Base-by-base conservation (phyloP, 2,888 invertebrate species). In the Sialis fuliginosa region DNA sequence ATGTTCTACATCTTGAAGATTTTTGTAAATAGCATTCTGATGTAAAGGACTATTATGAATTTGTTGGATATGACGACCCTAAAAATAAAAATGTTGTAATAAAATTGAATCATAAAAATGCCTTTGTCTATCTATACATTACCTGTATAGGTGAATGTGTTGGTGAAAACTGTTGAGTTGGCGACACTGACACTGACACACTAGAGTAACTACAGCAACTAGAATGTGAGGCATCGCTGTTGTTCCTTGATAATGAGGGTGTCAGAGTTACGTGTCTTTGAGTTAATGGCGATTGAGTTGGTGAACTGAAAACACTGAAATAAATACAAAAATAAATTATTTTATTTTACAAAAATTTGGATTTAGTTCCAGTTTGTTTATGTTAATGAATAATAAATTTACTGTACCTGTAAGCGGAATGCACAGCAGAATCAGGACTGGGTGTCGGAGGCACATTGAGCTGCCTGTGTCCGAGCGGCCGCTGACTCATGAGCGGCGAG, bases 151-250 rank as follows among this genome's bases (percentile, higher is more conserved):
- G 89, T 37, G 88, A 88, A 60, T 89, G 88, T 12, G 86, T 87
- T 32, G 88, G 88, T 52, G 83, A 83, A 60, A 82, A 84, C 64
- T 81, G 81, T 52, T 70, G 69, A 37, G 69, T 69, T 30, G 71
- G 68, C 44, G 70, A 68, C 44, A 68, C 68, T 22, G 68, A 66
- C 33, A 70, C 66, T 4, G 69, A 69, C 47, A 70, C 69, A 8
- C 82, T 82, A 60, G 85, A 85, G 62, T 84, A 86, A 34, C 85
- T 85, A 67, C 88, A 88, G 60, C 88, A 89, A 54, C 88, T 87
- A 55, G 88, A 88, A 62, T 85, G 84, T 50, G 89, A 89, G 2
- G 90, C 89, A 61, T 90, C 90, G 56, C 87, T 88, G 68, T 90
- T 90, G 68, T 89, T 90, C 49, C 90, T 77, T 47, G 87, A 87